A percentile compares a stretch with the other conserved stretches of the same genome.
These are phyloP conservation scores for Boloria euphrosyne DNA, from an alignment of 2,888 invertebrate species.

Conservation along the genomic window DNA sequence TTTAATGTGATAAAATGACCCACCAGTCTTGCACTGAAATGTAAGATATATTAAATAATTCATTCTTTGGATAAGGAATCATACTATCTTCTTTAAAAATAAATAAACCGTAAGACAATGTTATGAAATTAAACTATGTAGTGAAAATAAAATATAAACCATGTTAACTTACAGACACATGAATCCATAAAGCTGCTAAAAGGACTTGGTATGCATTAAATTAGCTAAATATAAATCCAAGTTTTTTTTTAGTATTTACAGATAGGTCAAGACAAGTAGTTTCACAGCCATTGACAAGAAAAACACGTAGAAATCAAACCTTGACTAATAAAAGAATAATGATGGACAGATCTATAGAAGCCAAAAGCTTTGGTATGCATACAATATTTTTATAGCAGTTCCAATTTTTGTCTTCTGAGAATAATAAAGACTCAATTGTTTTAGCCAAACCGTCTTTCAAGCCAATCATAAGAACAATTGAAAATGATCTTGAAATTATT, in stretches of 20 bases:
- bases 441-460: slow-evolving; percentile 52
- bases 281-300: slow-evolving; percentile 57
- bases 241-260: slow-evolving; percentile 56
- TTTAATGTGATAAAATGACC: not conserved
- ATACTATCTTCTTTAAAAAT: too few species aligned
- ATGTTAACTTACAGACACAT: too few species aligned
- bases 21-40: not conserved
- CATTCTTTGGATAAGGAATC: too few species aligned
- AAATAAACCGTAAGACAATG: too few species aligned
- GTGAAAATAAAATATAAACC: too few species aligned
- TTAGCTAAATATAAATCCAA: not conserved
- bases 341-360: slow-evolving; percentile 56
- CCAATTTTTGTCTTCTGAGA: too few species aligned
- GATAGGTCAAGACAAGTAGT: slow-evolving; percentile 74
- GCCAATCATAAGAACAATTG: slow-evolving; percentile 72
- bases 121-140: too few species aligned
- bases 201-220: too few species aligned
- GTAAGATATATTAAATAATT: too few species aligned
- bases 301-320: slow-evolving; percentile 47
- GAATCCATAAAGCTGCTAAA: too few species aligned
- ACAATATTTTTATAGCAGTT: slow-evolving; percentile 22
- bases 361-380: slow-evolving; percentile 50
- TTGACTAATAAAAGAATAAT: slow-evolving; percentile 53
- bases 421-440: slow-evolving; percentile 31
- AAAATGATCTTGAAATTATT: slow-evolving; percentile 73